A percentile compares a stretch with the other conserved stretches of the same genome.
Conservation (phyloP, 2,113 vertebrate genomes). For the Takifugu bimaculatus region DNA sequence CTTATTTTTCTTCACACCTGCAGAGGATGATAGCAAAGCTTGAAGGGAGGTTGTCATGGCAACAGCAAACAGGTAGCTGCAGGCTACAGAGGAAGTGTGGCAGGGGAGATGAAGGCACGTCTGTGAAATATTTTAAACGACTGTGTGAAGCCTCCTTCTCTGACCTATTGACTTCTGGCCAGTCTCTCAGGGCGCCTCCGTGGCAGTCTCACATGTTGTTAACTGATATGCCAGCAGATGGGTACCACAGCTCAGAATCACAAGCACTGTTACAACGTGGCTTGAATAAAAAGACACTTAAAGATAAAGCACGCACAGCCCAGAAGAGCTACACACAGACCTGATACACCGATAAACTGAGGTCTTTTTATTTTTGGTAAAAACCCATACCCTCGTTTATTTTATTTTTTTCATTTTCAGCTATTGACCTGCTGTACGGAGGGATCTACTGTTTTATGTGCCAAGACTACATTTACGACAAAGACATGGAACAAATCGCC, state of each 20-base stretch:
- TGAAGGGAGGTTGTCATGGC: constrained; percentile 58
- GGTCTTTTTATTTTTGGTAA: constrained; percentile 10
- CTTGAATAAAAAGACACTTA: constrained; percentile 8
- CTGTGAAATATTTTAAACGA: constrained; percentile 16
- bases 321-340: not conserved
- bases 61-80: constrained; percentile 60
- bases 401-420: constrained; percentile 58
- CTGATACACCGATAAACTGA: constrained; percentile 8
- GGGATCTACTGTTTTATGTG: constrained; percentile 99
- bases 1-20: constrained; percentile 4
- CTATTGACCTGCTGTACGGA: constrained; percentile 94
- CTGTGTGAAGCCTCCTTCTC: not conserved
- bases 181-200: not conserved
- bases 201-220: constrained; percentile 9
- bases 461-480: constrained; percentile 99
- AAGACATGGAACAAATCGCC: constrained; percentile 98
- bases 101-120: not conserved
- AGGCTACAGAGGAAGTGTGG: constrained; percentile 33
- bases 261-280: constrained; percentile 23
- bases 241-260: constrained; percentile 10
- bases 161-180: constrained; percentile 13
- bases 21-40: constrained; percentile 32
- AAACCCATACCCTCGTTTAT: not conserved
- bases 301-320: not conserved
- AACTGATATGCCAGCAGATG: constrained; percentile 42